Percentiles rank a stretch among this genome's conserved stretches.
Evolutionary conservation across 2,797 vertebrate species (phyloP).

Genomic region (Cyclopterus lumpus): DNA sequence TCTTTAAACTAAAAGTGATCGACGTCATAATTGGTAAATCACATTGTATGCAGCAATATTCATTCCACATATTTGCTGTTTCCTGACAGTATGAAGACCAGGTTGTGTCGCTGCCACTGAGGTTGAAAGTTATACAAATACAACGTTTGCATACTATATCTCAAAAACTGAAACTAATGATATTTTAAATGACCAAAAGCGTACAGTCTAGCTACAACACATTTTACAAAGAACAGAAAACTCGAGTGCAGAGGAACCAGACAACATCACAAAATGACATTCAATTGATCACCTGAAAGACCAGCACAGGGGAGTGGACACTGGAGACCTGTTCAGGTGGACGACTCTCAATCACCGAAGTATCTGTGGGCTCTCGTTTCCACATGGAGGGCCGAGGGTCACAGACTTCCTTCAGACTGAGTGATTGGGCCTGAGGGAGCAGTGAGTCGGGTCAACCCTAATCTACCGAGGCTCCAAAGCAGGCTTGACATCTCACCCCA

Average conservation of each 20-base stretch:
- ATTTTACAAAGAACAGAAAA: not conserved
- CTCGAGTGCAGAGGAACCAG: not conserved
- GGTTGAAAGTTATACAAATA: too few relatives aligned
- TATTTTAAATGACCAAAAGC: too few relatives aligned
- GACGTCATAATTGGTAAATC: too few relatives aligned
- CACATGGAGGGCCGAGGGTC: not conserved
- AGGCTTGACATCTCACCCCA: slow-evolving; percentile 5
- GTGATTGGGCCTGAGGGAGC: slow-evolving; percentile 21
- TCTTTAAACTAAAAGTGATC: too few relatives aligned
- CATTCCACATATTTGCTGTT: too few relatives aligned
- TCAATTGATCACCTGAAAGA: not conserved
- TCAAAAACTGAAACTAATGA: too few relatives aligned
- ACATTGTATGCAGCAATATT: too few relatives aligned
- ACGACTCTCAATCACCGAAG: not conserved
- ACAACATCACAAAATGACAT: not conserved
- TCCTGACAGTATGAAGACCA: too few relatives aligned
- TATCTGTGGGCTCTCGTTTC: not conserved
- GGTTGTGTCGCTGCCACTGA: too few relatives aligned
- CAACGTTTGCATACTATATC: too few relatives aligned
- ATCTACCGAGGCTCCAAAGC: slow-evolving; percentile 21
- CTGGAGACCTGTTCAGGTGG: not conserved
- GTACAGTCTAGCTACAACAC: not conserved
- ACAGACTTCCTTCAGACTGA: slow-evolving; percentile 6
- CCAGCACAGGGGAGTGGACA: not conserved
- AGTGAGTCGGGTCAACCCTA: not conserved